Evolutionary conservation across 2,888 invertebrate species (phyloP), one percentile per base, ranked within the genome.

Genomic region (Andricus quercusramuli): DNA sequence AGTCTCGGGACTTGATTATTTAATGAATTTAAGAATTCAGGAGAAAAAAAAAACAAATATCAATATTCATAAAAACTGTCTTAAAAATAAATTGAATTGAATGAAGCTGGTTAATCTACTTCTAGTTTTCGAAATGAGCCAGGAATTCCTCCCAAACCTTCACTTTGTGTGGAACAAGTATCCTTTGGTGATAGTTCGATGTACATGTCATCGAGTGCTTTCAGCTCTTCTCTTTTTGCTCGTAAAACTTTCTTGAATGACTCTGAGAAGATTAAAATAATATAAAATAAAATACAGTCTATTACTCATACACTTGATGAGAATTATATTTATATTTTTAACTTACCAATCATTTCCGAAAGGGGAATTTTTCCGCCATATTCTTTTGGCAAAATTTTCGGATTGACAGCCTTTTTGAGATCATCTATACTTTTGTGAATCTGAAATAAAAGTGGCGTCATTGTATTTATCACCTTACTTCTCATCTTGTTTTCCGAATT

Each of bases 321-420:
- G 37, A 66, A 65, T 76, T 44, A 62, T 76, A 25, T 15, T 1
- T 62, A 1, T 25, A 1, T 29, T 25, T 76, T 25, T 51, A 1
- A 15, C 32, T 70, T 95, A 92, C 96, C 95, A 83, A 97, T 96
- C 97, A 98, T 97, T 78, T 97, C 96, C 44, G 94, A 94, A 78
- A 97, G 93, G 25, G 97, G 96, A 29, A 97, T 94, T 29, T 95
- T 95, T n/a, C 98, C 98, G 13, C 98, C 98, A 90, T 97, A 98
- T 93, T 98, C 98, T 91, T 96, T 96, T 0, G 98, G 98, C 84
- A 98, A 93, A 88, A 97, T 96, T 82, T 95, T 95, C 37, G 95
- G 94, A 90, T 97, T 95, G 11, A 97, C 94, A 86, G 95, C 94
- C 65, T 95, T 94, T 84, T 95, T 95, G 56, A 97, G 93, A n/a